A percentile compares a stretch with the other conserved stretches of the same genome.
Conservation (phyloP, 30 jellyfish, hydroid and myxozoan genomes). For the Rhopilema esculentum region DNA sequence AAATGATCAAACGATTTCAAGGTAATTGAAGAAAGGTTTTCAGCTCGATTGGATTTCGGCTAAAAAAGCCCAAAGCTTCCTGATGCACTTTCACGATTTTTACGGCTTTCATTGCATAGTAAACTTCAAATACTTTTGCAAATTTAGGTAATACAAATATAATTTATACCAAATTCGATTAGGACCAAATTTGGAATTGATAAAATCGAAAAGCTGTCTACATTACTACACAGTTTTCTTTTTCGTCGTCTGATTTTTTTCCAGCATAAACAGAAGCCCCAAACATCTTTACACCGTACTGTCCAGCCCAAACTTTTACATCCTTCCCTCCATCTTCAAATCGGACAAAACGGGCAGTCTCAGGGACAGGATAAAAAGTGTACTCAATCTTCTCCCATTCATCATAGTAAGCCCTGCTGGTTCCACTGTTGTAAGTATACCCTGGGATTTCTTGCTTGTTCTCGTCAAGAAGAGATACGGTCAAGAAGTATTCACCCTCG, state of each 20-base stretch:
- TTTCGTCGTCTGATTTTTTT: not conserved
- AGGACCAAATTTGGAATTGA: too few species aligned
- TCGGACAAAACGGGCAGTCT: slow-evolving; percentile 46
- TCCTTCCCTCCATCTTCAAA: slow-evolving; percentile 72
- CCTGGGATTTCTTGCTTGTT: slow-evolving; percentile 21
- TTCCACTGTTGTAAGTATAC: slow-evolving; percentile 14
- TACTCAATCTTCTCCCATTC: slow-evolving; percentile 62
- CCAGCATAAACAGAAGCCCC: slow-evolving; percentile 78
- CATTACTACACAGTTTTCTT: not conserved
- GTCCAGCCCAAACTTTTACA: slow-evolving; percentile 53
- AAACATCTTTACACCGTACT: slow-evolving; percentile 62
- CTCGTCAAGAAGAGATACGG: slow-evolving; percentile 20
- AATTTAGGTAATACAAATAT: too few species aligned
- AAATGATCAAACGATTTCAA: too few species aligned
- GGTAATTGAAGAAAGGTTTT: too few species aligned
- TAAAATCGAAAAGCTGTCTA: too few species aligned
- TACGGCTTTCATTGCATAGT: too few species aligned
- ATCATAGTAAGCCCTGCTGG: slow-evolving; percentile 21
- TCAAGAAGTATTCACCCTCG: slow-evolving; percentile 38
- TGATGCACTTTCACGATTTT: too few species aligned
- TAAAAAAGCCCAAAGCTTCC: too few species aligned
- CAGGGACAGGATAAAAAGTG: slow-evolving; percentile 40
- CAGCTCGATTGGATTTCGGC: too few species aligned
- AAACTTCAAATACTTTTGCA: too few species aligned
- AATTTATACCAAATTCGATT: too few species aligned